A percentile compares a stretch with the other conserved stretches of the same genome.
Evolutionary conservation across 2,113 vertebrate species (phyloP).

Genomic region (Coturnix japonica): DNA sequence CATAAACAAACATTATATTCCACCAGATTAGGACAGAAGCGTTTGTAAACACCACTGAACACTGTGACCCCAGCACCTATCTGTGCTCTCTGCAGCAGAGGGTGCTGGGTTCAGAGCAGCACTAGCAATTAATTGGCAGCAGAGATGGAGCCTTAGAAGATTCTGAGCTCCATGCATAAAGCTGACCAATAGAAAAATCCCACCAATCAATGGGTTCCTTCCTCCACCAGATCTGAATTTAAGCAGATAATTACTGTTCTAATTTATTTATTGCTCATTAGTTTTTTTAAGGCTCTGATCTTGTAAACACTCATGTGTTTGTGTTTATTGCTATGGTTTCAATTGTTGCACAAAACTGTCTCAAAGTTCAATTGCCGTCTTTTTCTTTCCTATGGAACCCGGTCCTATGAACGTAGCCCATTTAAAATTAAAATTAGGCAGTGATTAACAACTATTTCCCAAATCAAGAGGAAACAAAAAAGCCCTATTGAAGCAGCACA

Average conservation of each 20-base stretch:
- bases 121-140: not conserved
- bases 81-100: not conserved
- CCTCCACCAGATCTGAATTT: not conserved
- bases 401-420: not conserved
- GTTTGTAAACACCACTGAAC: not conserved
- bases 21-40: not conserved
- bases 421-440: conserved; percentile 58
- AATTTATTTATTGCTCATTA: conserved; percentile 21
- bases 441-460: conserved; percentile 27
- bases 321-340: conserved; percentile 34
- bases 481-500: not conserved
- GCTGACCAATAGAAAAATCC: not conserved
- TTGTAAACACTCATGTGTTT: not conserved
- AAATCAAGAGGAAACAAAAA: conserved; percentile 36
- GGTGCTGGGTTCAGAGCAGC: not conserved
- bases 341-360: not conserved
- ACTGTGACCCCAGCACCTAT: not conserved
- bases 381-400: not conserved
- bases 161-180: not conserved
- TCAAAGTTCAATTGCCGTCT: not conserved
- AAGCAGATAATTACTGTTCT: not conserved
- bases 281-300: conserved; percentile 5
- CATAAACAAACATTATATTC: not conserved
- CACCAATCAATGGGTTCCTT: not conserved
- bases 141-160: not conserved